Evolutionary conservation across 2,888 invertebrate species (phyloP), one percentile per base, ranked within the genome.

Genomic region (Chrysotoxum bicinctum): DNA sequence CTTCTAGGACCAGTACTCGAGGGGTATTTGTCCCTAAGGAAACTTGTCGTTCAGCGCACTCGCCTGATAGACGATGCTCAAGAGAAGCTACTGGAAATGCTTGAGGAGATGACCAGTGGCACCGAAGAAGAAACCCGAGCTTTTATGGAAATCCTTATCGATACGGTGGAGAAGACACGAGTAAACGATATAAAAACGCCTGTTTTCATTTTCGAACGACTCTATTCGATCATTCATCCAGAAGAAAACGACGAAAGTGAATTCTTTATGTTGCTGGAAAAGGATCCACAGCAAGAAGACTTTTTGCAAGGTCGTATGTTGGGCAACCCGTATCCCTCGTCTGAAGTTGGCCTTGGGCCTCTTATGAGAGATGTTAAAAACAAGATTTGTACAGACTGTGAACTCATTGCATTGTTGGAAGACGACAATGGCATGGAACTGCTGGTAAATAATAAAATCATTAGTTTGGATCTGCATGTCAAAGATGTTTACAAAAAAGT

Each of bases 381-480:
- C 92, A 99, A 99, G 93, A 99, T 99, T 88, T 98, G 98, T 90
- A 97, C 97, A 58, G 99, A 99, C 92, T 99, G 99, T 92, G 99
- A 99, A 91, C 93, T 99, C 80, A 98, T 99, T n/a, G 99, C 99
- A 0, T 92, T 99, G 30, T 92, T 99, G 0, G 99, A 99, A 90
- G 99, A 99, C 91, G 99, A 99, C 92, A 99, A 98, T 90, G 99
- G 99, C 72, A 99, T 99, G 98, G 99, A 99, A 91, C 93, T 99
- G 87, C 94, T 99, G 35, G 99, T 99, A 8, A 97, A 98, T 91
- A 99, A 99, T 92, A 99, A 99, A 93, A 99, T 99, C 88, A 99
- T 99, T 92, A 98, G 98, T 84, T 93, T 99, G 14, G 98, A 99
- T 92, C 93, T 99, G 88, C 97, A 98, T 0, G 99, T 99, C 14